phyloP scores from a whole-genome alignment of 2,888 invertebrate genomes.

The Scaptomyza flava region DNA sequence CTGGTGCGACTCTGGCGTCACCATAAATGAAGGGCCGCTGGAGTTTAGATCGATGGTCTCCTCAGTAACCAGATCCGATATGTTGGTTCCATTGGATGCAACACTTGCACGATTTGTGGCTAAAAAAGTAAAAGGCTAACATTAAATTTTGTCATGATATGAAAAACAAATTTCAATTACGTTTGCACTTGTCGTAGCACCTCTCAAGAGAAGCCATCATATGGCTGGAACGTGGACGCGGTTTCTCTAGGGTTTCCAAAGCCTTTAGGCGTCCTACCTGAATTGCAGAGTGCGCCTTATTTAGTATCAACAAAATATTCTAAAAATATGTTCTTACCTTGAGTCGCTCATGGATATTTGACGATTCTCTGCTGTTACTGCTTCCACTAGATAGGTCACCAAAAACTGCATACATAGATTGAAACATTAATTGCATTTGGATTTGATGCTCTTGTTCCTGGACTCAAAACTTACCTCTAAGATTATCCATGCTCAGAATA shows the following conservation, averaged over 20 bases:
- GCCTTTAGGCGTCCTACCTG: slow-evolving; percentile 76
- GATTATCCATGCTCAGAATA: slow-evolving; percentile 75
- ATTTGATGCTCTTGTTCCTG: not conserved
- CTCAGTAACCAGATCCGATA: slow-evolving; percentile 81
- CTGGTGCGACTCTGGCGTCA: slow-evolving; percentile 35
- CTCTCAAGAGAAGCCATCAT: slow-evolving; percentile 12
- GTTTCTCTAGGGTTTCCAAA: slow-evolving; percentile 72
- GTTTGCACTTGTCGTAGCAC: slow-evolving; percentile 5
- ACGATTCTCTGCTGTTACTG: slow-evolving; percentile 33
- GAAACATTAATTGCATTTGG: not conserved
- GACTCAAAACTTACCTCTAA: slow-evolving; percentile 57
- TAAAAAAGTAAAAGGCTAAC: slow-evolving; percentile 9
- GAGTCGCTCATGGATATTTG: slow-evolving; percentile 64
- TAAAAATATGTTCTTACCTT: slow-evolving; percentile 52
- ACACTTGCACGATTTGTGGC: slow-evolving; percentile 47
- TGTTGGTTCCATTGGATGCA: slow-evolving; percentile 69
- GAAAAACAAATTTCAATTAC: slow-evolving; percentile 12
- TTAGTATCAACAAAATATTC: not conserved
- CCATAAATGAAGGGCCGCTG: slow-evolving; percentile 47
- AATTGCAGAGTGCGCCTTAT: slow-evolving; percentile 23
- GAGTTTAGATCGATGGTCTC: slow-evolving; percentile 82
- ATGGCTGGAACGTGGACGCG: slow-evolving; percentile 46
- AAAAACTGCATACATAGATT: slow-evolving; percentile 66
- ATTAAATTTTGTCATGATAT: not conserved
- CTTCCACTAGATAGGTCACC: slow-evolving; percentile 71